Base-by-base conservation (phyloP, 2,888 invertebrate genomes). In the Chirona hameri region DNA sequence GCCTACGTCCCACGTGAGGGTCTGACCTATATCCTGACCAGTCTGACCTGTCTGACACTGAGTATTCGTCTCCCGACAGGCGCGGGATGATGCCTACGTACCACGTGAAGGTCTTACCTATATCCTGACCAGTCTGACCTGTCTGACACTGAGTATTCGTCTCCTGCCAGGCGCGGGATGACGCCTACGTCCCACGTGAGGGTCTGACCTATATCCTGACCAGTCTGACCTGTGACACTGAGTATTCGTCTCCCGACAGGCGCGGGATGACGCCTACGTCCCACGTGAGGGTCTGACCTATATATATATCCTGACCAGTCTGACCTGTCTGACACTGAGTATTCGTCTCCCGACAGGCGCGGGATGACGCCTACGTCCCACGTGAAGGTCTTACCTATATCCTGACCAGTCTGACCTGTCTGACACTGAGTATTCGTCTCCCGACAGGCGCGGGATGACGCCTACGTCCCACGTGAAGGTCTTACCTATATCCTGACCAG, bases 51-150 rank as follows among this genome's bases (percentile, higher is more conserved):
- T n/a, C n/a, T n/a, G n/a, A 39, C 39, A 39, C 39, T 39, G 39
- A 39, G 39, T 39, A 39, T 39, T 14, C 48, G 18, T 57, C 57
- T 29, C 29, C 21, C n/a, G 39, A 15, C 65, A 81, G 60, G 46
- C 52, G 46, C 65, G 60, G 3, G 82, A 60, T 29, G 48, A 31
- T 85, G 89, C 88, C 9, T 90, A 98, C 89, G 94, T 98, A 21
- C 98, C 98, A 0, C 91, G 95, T 52, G 93, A 94, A 5, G 94
- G 94, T 82, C n/a, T n/a, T n/a, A n/a, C n/a, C n/a, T n/a, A n/a
- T n/a, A n/a, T n/a, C n/a, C 93, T 94, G 81, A 91, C 93, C 82
- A 92, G 93, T 83, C 90, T 98, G 81, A 93, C 94, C n/a, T n/a
- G n/a, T n/a, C n/a, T n/a, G n/a, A 39, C 39, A 39, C 39, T 39